These are phyloP conservation scores for Eristalis tenax DNA, from an alignment of 2,888 invertebrate species.

Conservation along the genomic window DNA sequence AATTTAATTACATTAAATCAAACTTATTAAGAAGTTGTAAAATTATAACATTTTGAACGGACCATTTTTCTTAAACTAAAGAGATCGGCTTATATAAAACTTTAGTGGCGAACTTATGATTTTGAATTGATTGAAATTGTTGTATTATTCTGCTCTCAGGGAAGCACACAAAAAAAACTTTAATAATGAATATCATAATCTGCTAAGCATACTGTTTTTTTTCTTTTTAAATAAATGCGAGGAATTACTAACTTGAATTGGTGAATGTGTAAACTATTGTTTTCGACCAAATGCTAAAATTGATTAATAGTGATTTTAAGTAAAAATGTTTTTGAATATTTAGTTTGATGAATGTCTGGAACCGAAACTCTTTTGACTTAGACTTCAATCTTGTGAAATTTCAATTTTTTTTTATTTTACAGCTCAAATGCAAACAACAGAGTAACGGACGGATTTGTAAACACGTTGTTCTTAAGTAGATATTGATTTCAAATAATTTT, in stretches of 20 bases:
- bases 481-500: constrained; percentile 11
- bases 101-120: background rate
- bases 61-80: background rate
- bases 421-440: constrained; percentile 26
- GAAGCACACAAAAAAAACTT: background rate
- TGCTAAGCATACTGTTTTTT: background rate
- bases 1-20: background rate
- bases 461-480: constrained; percentile 25
- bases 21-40: background rate
- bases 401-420: background rate
- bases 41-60: background rate
- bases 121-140: constrained; percentile 15
- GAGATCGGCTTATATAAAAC: background rate
- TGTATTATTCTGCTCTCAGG: background rate
- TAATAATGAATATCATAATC: background rate
- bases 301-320: too few relatives aligned
- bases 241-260: too few relatives aligned
- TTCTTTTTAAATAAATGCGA: too few relatives aligned
- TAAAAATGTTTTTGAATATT: too few relatives aligned
- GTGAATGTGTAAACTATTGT: too few relatives aligned
- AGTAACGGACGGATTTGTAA: constrained; percentile 59
- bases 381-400: background rate
- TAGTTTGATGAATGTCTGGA: background rate
- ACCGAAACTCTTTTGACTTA: background rate
- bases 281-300: too few relatives aligned